Conservation (phyloP, 2,113 vertebrate species). For the Anser cygnoides region DNA sequence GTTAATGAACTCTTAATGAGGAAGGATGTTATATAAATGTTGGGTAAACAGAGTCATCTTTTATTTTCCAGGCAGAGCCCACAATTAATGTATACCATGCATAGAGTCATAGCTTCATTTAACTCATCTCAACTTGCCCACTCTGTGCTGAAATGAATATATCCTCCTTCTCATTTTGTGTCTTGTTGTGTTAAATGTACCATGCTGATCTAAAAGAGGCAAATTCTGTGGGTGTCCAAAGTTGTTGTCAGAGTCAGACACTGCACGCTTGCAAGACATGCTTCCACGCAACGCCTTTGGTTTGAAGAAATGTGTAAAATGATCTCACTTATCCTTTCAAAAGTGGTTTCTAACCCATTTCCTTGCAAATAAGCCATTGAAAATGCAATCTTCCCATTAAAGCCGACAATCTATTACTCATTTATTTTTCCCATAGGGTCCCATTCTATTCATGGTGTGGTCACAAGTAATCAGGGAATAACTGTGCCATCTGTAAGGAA, state of each 20-base stretch:
- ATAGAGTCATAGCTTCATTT: constrained; percentile 1
- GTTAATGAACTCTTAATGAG: constrained; percentile 23
- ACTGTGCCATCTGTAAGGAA: background rate
- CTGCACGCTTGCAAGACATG: background rate
- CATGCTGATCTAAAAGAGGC: background rate
- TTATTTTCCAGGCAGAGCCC: background rate
- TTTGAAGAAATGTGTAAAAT: background rate
- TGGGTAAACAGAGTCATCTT: background rate
- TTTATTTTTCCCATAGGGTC: background rate
- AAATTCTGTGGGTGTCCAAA: background rate
- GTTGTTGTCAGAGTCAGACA: background rate
- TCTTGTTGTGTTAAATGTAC: background rate
- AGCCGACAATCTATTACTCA: background rate
- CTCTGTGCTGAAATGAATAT: background rate
- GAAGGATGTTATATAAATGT: background rate
- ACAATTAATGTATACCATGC: background rate
- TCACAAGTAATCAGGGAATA: background rate
- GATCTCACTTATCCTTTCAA: background rate
- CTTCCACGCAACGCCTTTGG: background rate
- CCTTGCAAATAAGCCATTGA: background rate
- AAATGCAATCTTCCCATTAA: background rate
- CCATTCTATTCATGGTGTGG: background rate
- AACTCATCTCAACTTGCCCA: background rate
- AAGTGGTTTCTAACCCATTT: background rate
- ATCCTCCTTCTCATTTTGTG: background rate